Base-by-base conservation (phyloP, 1,140 invertebrate genomes). In the Protaetia brevitarsis region DNA sequence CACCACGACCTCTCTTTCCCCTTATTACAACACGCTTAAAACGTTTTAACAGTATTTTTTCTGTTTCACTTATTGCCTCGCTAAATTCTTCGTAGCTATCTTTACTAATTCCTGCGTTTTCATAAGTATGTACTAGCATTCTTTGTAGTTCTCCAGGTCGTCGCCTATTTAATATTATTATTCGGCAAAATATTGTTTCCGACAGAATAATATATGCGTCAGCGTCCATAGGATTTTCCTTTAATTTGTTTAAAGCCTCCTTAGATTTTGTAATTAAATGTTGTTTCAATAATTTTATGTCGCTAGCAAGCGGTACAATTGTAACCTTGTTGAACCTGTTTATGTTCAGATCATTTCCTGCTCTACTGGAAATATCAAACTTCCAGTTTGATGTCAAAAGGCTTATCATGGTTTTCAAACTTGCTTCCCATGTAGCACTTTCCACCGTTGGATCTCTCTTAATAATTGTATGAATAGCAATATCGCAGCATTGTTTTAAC, bases 331-430 rank as follows among this genome's bases (percentile, higher is more conserved):
- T 73, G 66, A 65, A 71, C 66, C 70, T 73, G 21, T 70, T 71
- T 13, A 67, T 10, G 64, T 70, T 68, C 3, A 74, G 45, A 65
- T 72, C 63, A 28, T 63, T 70, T 26, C n/a, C 56, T 19, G 72
- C 70, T 28, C 73, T 70, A 23, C 21, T 74, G 13, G 76, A 77
- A 8, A 77, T 68, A 64, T 75, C 73, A 72, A 60, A 76, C 65
- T 69, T 71, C 75, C 73, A 79, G 64, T 75, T 69, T 56, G 70
- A 67, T 29, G 72, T 63, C 7, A 78, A 65, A 73, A n/a, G 11
- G 56, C 75, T 67, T 31, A 77, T 76, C 28, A 73, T 37, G 45
- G 70, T 73, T 70, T 71, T 71, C 23, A 77, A 59, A 30, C 73
- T 69, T 57, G 69, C 71, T 69, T 77, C 66, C 3, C 19, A 58